phyloP scores from a whole-genome alignment of 2,888 invertebrate species.

The Phalera bucephala region DNA sequence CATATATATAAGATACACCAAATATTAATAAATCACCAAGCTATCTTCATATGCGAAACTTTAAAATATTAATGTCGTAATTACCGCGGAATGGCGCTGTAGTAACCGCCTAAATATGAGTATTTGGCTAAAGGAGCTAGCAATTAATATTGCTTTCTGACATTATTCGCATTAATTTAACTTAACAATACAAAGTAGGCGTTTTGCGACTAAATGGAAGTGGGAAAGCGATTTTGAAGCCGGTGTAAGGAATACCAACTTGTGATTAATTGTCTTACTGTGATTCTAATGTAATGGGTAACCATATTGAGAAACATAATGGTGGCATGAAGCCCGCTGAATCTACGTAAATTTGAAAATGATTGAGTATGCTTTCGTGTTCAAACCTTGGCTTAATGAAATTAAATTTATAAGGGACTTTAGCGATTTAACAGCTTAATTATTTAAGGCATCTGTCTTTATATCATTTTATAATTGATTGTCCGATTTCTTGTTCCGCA shows the following conservation, averaged over 20 bases:
- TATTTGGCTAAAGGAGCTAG: constrained; percentile 51
- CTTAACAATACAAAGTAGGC: constrained; percentile 64
- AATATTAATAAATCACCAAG: constrained; percentile 29
- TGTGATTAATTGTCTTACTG: constrained; percentile 37
- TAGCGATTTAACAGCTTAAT: no score
- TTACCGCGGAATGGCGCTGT: constrained; percentile 39
- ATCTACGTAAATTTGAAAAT: constrained; percentile 16
- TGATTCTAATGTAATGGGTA: constrained; percentile 14
- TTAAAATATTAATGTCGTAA: constrained; percentile 49
- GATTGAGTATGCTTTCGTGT: background rate
- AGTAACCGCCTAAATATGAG: constrained; percentile 37
- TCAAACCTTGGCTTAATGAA: no score
- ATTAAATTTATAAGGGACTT: no score
- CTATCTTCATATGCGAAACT: constrained; percentile 34
- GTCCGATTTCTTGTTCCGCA: no score
- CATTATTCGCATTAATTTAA: constrained; percentile 65
- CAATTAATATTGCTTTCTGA: constrained; percentile 66
- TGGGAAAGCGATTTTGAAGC: constrained; percentile 15
- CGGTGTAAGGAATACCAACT: constrained; percentile 3
- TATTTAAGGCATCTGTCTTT: no score
- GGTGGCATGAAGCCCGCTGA: constrained; percentile 20
- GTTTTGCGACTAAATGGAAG: constrained; percentile 50
- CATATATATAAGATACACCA: no score
- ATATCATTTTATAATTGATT: no score
- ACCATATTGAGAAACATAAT: constrained; percentile 27